Conservation (phyloP, 2,113 vertebrate species). For the Solea solea region DNA sequence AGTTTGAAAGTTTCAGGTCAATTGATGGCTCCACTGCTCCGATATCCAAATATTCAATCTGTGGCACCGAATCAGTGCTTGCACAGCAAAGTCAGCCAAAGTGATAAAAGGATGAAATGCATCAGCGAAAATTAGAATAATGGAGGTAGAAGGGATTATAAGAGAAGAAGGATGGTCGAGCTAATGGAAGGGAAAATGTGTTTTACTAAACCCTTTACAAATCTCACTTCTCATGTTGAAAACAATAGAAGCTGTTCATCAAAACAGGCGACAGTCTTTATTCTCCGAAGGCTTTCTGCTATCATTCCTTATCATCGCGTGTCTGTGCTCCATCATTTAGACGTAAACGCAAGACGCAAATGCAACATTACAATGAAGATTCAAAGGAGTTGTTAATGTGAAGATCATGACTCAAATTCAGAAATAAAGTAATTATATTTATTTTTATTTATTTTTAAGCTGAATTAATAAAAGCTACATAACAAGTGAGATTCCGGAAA, state of each 20-base stretch:
- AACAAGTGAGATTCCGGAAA: too few species aligned
- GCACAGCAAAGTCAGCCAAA: slow-evolving; percentile 16
- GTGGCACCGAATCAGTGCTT: slow-evolving; percentile 16
- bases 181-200: neutral
- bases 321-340: too few species aligned
- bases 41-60: slow-evolving; percentile 11
- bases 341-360: too few species aligned
- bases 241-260: neutral
- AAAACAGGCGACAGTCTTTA: neutral
- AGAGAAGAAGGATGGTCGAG: neutral
- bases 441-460: too few species aligned
- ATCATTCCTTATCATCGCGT: too few species aligned
- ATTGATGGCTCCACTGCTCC: neutral
- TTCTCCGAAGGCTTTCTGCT: too few species aligned
- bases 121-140: neutral
- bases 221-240: neutral
- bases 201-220: neutral
- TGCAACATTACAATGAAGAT: too few species aligned
- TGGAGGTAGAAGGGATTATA: neutral
- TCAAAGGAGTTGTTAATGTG: too few species aligned
- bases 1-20: slow-evolving; percentile 27
- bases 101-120: slow-evolving; percentile 19
- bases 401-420: too few species aligned
- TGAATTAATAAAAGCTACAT: too few species aligned
- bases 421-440: too few species aligned